Evolutionary conservation across 2,797 vertebrate genomes (phyloP).

Genomic region (Danio jaintianensis): DNA sequence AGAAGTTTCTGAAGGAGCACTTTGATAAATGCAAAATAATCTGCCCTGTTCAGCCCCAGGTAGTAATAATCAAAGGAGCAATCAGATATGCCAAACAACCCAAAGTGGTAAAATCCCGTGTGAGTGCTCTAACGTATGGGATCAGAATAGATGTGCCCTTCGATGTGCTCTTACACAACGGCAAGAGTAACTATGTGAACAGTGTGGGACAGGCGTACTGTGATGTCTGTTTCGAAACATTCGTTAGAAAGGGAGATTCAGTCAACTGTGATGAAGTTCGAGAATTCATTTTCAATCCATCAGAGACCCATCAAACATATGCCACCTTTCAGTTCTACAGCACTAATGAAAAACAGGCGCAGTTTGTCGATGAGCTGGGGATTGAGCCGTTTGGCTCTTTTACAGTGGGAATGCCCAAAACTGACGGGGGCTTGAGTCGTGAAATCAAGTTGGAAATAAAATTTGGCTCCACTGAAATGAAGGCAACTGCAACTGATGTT

Average conservation of each 20-base stretch:
- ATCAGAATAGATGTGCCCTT: background rate
- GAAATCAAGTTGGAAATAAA: constrained; percentile 28
- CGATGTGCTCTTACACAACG: constrained; percentile 20
- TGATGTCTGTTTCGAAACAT: constrained; percentile 13
- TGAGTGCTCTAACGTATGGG: background rate
- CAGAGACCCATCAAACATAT: background rate
- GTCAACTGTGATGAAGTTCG: constrained; percentile 14
- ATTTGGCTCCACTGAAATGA: constrained; percentile 37
- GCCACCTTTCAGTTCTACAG: constrained; percentile 25
- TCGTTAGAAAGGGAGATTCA: constrained; percentile 39
- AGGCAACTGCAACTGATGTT: background rate
- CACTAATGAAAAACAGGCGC: constrained; percentile 12
- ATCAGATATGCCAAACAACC: constrained; percentile 29
- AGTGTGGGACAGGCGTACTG: constrained; percentile 1
- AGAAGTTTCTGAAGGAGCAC: constrained; percentile 37
- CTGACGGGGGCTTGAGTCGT: background rate
- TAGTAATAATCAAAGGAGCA: constrained; percentile 35
- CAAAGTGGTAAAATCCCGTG: constrained; percentile 30
- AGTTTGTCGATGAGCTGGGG: constrained; percentile 40
- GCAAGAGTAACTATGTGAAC: constrained; percentile 5
- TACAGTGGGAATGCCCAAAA: constrained; percentile 27
- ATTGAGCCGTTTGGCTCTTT: constrained; percentile 8
- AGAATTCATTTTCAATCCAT: background rate
- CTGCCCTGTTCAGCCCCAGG: constrained; percentile 33
- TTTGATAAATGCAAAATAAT: constrained; percentile 38